Evolutionary conservation across 2,797 vertebrate species (phyloP), one percentile per base, ranked within the genome.

Genomic region (Mustela erminea): DNA sequence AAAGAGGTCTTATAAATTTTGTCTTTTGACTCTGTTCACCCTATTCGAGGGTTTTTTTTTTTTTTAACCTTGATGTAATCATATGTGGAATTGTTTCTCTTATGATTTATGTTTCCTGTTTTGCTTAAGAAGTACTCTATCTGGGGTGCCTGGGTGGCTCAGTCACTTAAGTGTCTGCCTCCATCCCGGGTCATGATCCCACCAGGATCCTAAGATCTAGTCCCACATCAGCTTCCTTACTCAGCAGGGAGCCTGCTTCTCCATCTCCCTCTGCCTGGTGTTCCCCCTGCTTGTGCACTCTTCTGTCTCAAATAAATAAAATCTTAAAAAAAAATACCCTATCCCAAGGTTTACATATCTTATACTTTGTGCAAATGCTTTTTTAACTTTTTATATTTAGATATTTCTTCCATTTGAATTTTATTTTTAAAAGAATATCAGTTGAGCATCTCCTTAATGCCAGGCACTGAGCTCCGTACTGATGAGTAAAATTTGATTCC

Each of bases 371-470:
- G 56, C 13, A 66, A 70, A 49, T 41, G 20, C 11, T 68, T 52
- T 78, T 74, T 41, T 60, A 15, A 27, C 12, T 83, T n/a, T 91
- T 64, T 58, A 27, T 49, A 14, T 54, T 92, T 86, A 93, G 29
- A 60, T 62, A 58, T 82, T 82, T 90, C 62, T 82, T 82, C 23
- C 46, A 49, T 62, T 93, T 70, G 17, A 90, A 25, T 56, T 38
- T 88, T 58, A 38, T 95, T 94, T 88, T 89, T 32, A 77, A 83
- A 62, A 82, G 29, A 83, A 8, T 80, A 85, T 68, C 49, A 13
- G 62, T 38, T 41, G 21, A 41, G 18, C 11, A 32, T 54, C 43
- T 52, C 6, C 49, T 77, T 8, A 41, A 12, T 78, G 58, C 77
- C 17, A 3, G 35, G 75, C 41, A 12, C 43, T 21, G 49, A 7